Conservation (phyloP, 2,797 vertebrate species). For the Danio choprae region DNA sequence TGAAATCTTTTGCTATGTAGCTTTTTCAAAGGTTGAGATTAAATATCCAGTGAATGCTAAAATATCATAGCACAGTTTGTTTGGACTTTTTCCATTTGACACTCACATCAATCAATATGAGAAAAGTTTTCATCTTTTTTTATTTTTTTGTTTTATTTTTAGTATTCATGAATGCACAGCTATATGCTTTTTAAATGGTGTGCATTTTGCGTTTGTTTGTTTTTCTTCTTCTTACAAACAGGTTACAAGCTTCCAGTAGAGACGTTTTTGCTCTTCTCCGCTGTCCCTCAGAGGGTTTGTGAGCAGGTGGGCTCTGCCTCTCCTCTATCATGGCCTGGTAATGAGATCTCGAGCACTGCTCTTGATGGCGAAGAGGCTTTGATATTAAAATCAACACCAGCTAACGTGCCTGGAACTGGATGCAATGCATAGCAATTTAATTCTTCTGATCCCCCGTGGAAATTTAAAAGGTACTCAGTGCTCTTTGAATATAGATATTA, state of each 20-base stretch:
- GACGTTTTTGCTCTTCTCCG: background rate
- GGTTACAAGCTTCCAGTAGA: background rate
- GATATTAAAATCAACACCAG: slow-evolving; percentile 61
- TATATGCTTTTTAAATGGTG: background rate
- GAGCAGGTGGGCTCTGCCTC: slow-evolving; percentile 49
- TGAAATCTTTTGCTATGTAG: background rate
- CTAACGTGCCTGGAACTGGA: slow-evolving; percentile 50
- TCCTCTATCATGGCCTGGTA: slow-evolving; percentile 37
- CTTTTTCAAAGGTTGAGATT: no score
- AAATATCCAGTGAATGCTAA: background rate
- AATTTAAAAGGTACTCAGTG: slow-evolving; percentile 34
- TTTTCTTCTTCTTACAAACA: background rate
- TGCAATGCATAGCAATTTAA: slow-evolving; percentile 38
- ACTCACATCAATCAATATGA: background rate
- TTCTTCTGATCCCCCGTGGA: slow-evolving; percentile 50
- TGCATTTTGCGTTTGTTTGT: background rate
- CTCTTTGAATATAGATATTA: slow-evolving; percentile 41
- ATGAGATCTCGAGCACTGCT: slow-evolving; percentile 59
- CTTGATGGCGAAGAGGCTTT: slow-evolving; percentile 50
- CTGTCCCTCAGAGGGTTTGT: slow-evolving; percentile 1
- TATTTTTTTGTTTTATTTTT: no score
- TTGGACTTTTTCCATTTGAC: background rate
- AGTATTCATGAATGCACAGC: background rate
- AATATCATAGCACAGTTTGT: background rate
- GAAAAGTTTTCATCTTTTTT: background rate